Evolutionary conservation across 2,797 vertebrate species (phyloP).

Genomic region (Mastacembelus armatus): DNA sequence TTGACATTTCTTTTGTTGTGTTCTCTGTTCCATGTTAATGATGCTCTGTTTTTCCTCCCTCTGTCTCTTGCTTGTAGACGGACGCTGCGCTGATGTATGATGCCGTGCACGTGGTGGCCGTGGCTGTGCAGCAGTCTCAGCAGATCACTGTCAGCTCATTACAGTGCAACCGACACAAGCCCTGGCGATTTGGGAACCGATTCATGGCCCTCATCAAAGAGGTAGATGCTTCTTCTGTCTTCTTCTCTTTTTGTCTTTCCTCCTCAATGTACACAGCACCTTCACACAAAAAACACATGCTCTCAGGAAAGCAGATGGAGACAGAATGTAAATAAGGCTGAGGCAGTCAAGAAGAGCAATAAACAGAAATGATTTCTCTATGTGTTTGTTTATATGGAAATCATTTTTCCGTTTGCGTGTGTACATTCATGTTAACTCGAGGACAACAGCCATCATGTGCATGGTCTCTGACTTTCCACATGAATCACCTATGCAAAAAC

Average conservation of each 20-base stretch:
- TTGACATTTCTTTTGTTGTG: constrained; percentile 23
- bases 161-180: constrained; percentile 97
- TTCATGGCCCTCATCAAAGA: constrained; percentile 98
- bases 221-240: constrained; percentile 78
- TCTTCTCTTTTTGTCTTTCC: constrained; percentile 14
- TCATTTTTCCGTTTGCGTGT: constrained; percentile 10
- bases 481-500: constrained; percentile 46
- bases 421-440: neutral
- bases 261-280: constrained; percentile 28
- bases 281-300: constrained; percentile 37
- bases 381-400: constrained; percentile 55
- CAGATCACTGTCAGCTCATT: constrained; percentile 98
- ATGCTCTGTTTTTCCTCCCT: neutral
- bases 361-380: constrained; percentile 39
- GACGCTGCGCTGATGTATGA: constrained; percentile 98
- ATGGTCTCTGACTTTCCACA: constrained; percentile 31
- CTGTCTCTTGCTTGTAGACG: constrained; percentile 85
- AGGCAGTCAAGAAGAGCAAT: constrained; percentile 16
- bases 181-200: constrained; percentile 96
- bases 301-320: constrained; percentile 24
- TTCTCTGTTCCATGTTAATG: constrained; percentile 46
- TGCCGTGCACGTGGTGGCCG: constrained; percentile 96
- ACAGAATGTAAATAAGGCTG: constrained; percentile 48
- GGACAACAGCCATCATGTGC: constrained; percentile 43
- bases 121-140: constrained; percentile 97